Evolutionary conservation across 2,113 vertebrate species (phyloP).

Genomic region (Toxotes chatareus): DNA sequence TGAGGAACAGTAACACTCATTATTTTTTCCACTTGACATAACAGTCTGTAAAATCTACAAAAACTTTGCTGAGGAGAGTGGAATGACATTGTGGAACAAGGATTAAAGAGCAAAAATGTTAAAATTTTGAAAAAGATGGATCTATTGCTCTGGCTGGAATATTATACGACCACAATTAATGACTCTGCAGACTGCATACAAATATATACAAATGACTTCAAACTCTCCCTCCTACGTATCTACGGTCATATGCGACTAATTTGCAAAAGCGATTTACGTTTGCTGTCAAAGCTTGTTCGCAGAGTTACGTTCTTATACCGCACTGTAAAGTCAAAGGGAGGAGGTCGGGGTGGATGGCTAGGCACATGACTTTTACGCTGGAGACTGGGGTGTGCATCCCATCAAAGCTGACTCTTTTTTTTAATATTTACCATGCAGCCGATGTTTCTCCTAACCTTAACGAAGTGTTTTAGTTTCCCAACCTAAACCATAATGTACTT

Average conservation of each 20-base stretch:
- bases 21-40: conserved; percentile 56
- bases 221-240: not conserved
- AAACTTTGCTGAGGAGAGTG: conserved; percentile 42
- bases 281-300: conserved; percentile 42
- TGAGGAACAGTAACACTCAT: conserved; percentile 35
- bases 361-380: conserved; percentile 18
- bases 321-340: conserved; percentile 32
- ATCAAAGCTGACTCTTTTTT: conserved; percentile 32
- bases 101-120: conserved; percentile 19
- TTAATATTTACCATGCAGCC: conserved; percentile 23
- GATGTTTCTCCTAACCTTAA: conserved; percentile 45
- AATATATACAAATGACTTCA: conserved; percentile 41
- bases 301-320: not conserved
- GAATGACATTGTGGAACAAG: conserved; percentile 35
- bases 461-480: conserved; percentile 44
- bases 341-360: conserved; percentile 14
- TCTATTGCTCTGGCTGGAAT: conserved; percentile 12
- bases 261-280: conserved; percentile 37
- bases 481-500: conserved; percentile 54
- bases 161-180: conserved; percentile 26
- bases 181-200: conserved; percentile 12
- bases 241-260: conserved; percentile 43
- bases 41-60: conserved; percentile 32
- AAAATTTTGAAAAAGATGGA: conserved; percentile 21
- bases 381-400: conserved; percentile 21